Evolutionary conservation across 2,797 vertebrate genomes (phyloP).

Genomic region (Kryptopterus vitreolus): DNA sequence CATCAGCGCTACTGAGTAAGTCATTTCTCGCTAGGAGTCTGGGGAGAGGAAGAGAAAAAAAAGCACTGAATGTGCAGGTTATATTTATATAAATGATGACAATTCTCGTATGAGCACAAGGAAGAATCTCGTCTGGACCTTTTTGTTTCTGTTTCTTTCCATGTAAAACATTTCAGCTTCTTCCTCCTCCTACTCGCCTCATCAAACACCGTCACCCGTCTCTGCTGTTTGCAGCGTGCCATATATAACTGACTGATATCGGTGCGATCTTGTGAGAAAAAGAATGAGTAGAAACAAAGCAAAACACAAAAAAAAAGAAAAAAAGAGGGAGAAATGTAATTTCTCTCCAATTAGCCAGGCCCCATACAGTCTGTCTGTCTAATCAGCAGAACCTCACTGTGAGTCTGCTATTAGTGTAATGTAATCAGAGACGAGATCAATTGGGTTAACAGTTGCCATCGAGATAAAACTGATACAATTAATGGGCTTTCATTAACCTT

Average conservation of each 20-base stretch:
- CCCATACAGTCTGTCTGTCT: slow-evolving; percentile 49
- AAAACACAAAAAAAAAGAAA: neutral
- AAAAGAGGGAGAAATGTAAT: slow-evolving; percentile 11
- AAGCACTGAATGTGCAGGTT: slow-evolving; percentile 43
- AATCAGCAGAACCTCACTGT: slow-evolving; percentile 39
- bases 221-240: too few relatives aligned
- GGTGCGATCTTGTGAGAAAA: too few relatives aligned
- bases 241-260: too few relatives aligned
- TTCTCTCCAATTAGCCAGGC: slow-evolving; percentile 51
- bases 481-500: slow-evolving; percentile 55
- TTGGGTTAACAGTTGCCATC: slow-evolving; percentile 51
- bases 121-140: neutral
- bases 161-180: slow-evolving; percentile 10
- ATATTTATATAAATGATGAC: slow-evolving; percentile 50
- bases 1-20: slow-evolving; percentile 38
- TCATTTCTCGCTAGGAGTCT: slow-evolving; percentile 23
- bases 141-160: neutral
- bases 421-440: slow-evolving; percentile 58
- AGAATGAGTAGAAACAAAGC: neutral
- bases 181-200: neutral
- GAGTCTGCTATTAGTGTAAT: slow-evolving; percentile 57
- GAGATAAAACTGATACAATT: slow-evolving; percentile 48
- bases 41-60: neutral
- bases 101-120: slow-evolving; percentile 11
- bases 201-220: too few relatives aligned